Conservation (phyloP, 2,888 invertebrate genomes). For the Pseudococcus viburni region DNA sequence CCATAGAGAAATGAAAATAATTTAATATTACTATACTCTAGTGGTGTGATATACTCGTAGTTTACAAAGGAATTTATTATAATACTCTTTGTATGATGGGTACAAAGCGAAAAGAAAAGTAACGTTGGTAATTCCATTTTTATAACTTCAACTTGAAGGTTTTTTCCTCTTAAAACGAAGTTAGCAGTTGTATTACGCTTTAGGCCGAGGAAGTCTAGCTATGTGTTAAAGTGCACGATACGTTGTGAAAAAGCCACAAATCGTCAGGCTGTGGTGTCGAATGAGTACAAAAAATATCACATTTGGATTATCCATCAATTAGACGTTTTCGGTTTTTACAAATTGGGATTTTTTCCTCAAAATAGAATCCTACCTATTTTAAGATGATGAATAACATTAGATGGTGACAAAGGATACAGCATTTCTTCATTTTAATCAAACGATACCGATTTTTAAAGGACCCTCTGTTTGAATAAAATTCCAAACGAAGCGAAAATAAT, state of each 20-base stretch:
- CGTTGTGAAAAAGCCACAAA: background rate
- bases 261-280: background rate
- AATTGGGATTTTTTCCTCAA: background rate
- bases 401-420: background rate
- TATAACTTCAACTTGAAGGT: constrained; percentile 37
- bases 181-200: constrained; percentile 16
- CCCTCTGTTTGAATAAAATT: background rate
- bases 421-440: background rate
- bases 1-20: constrained; percentile 36
- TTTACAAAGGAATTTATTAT: constrained; percentile 47
- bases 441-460: background rate
- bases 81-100: constrained; percentile 28
- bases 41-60: constrained; percentile 40
- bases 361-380: background rate
- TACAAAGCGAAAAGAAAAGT: constrained; percentile 42
- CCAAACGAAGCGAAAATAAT: constrained; percentile 22
- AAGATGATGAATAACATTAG: background rate
- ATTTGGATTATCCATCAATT: background rate
- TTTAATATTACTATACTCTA: constrained; percentile 40
- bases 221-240: background rate
- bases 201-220: background rate
- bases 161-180: constrained; percentile 28
- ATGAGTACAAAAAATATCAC: background rate
- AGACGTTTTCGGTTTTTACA: background rate
- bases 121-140: constrained; percentile 44